These are phyloP conservation scores for Tholera decimalis DNA, from an alignment of 2,888 invertebrate genomes.

Conservation along the genomic window DNA sequence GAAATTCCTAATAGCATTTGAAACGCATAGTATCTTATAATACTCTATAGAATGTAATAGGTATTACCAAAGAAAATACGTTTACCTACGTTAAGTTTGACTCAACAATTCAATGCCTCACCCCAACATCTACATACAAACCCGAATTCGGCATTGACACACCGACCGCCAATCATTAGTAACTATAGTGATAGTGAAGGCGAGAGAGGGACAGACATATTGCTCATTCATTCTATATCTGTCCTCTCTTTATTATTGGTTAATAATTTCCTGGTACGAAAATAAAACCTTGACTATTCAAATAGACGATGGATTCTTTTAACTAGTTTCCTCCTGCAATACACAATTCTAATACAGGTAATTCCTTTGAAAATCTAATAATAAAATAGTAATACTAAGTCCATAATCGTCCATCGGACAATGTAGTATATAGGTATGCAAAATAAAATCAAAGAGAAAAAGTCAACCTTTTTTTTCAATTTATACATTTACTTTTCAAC, in stretches of 20 bases:
- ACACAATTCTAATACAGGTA: background rate
- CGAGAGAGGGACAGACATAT: slow-evolving; percentile 41
- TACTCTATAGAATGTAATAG: too few species aligned
- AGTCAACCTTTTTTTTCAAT: slow-evolving; percentile 2
- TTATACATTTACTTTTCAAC: slow-evolving; percentile 12
- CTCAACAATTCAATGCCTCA: slow-evolving; percentile 29
- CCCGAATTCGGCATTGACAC: slow-evolving; percentile 50
- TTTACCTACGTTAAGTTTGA: slow-evolving; percentile 22
- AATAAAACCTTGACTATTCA: slow-evolving; percentile 50
- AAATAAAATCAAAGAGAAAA: slow-evolving; percentile 7
- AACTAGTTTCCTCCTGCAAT: slow-evolving; percentile 16
- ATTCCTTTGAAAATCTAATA: background rate
- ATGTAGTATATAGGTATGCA: background rate
- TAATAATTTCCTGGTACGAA: slow-evolving; percentile 54
- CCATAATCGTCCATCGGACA: background rate
- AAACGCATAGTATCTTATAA: too few species aligned
- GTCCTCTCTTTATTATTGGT: slow-evolving; percentile 30
- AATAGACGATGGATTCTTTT: slow-evolving; percentile 24
- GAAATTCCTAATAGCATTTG: too few species aligned
- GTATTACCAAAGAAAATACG: background rate
- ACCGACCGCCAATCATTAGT: slow-evolving; percentile 37
- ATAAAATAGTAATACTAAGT: too few species aligned
- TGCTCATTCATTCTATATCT: slow-evolving; percentile 31
- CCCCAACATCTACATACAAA: slow-evolving; percentile 34
- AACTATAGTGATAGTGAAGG: slow-evolving; percentile 35